Conservation (phyloP, 2,888 invertebrate genomes). For the Globia sparganii region DNA sequence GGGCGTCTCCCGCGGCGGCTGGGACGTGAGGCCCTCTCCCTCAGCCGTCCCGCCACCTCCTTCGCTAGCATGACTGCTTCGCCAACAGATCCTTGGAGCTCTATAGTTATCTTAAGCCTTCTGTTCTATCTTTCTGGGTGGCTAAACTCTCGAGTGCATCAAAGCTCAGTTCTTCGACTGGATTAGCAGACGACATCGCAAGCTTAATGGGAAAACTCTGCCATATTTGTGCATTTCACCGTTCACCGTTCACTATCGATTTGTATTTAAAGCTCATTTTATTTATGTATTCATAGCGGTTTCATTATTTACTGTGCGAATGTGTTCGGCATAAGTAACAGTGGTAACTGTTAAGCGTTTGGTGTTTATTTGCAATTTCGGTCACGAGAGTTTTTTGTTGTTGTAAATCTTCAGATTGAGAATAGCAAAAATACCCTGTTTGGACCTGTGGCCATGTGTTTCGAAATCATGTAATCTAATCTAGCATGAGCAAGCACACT, state of each 20-base stretch:
- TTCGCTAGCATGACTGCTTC: no score
- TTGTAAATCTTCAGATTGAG: background rate
- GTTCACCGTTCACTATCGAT: slow-evolving; percentile 47
- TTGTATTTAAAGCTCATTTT: slow-evolving; percentile 47
- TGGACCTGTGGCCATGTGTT: no score
- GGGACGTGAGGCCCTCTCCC: no score
- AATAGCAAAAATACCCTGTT: no score
- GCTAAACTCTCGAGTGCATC: slow-evolving; percentile 65
- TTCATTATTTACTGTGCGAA: slow-evolving; percentile 40
- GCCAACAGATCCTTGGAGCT: background rate
- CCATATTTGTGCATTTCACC: slow-evolving; percentile 56
- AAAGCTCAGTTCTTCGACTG: slow-evolving; percentile 61
- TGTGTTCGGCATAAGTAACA: slow-evolving; percentile 31
- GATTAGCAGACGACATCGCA: slow-evolving; percentile 70
- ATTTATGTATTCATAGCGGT: slow-evolving; percentile 43
- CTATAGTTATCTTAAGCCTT: slow-evolving; percentile 7
- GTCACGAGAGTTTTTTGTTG: background rate
- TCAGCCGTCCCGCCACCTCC: no score
- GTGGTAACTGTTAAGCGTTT: slow-evolving; percentile 34
- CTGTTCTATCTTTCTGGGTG: slow-evolving; percentile 4
- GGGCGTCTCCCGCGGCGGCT: no score
- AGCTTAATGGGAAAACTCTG: slow-evolving; percentile 70
- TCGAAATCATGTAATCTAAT: background rate
- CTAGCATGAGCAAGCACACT: no score
- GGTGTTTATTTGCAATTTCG: slow-evolving; percentile 11